Conservation (phyloP, 2,888 invertebrate species). For the Tubiluchus corallicola region DNA sequence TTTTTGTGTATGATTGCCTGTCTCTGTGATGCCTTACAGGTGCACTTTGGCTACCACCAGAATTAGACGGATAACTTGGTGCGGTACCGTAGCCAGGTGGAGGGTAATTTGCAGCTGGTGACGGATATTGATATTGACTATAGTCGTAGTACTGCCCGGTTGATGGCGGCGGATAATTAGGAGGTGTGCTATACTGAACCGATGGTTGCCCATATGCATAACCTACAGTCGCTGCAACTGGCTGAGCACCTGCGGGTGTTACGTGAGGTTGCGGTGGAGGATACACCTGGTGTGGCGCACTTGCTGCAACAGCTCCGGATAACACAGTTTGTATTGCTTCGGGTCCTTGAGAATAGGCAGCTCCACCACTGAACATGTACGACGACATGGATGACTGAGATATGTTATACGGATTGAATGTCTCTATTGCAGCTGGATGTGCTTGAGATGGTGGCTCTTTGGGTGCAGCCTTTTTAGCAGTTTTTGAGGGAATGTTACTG, state of each 20-base stretch:
- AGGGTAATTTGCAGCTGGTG: not conserved
- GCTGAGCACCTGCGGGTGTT: not conserved
- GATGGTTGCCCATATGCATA: not conserved
- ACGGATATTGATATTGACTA: not conserved
- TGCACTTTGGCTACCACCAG: too few relatives aligned
- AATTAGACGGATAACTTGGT: too few relatives aligned
- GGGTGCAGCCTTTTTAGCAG: too few relatives aligned
- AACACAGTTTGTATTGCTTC: not conserved
- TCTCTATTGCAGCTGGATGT: too few relatives aligned
- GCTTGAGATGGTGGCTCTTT: too few relatives aligned
- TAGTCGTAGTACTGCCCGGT: conserved; percentile 1
- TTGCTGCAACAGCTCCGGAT: not conserved
- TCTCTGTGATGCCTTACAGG: too few relatives aligned
- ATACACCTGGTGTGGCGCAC: too few relatives aligned
- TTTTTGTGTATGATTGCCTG: too few relatives aligned
- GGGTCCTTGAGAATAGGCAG: not conserved
- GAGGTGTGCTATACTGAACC: not conserved
- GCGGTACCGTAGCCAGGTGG: too few relatives aligned
- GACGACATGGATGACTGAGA: not conserved
- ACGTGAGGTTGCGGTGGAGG: not conserved
- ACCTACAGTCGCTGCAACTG: not conserved
- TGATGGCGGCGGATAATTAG: not conserved
- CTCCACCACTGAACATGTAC: conserved; percentile 1
- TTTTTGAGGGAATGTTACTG: too few relatives aligned
- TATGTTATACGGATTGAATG: not conserved